Conservation (phyloP, 2,113 vertebrate genomes). For the Pomatorhinus ruficollis region DNA sequence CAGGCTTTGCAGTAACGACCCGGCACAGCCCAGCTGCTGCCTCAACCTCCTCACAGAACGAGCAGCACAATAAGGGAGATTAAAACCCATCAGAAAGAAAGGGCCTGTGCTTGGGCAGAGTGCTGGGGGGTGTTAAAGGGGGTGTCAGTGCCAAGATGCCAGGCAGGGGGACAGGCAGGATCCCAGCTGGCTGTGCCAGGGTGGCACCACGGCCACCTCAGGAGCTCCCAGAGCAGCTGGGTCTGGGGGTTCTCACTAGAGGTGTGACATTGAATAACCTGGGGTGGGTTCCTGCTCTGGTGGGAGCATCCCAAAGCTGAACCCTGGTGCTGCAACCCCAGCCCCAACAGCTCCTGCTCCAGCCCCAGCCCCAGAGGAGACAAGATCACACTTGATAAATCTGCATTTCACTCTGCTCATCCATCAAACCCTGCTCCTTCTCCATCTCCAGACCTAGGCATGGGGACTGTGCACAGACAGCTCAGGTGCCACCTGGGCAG, state of each 20-base stretch:
- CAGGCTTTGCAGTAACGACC: rapidly evolving
- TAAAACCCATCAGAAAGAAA: neutral
- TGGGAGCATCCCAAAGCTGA: neutral
- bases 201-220: neutral
- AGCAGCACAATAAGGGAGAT: neutral
- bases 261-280: neutral
- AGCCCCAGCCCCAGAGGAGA: neutral
- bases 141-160: neutral
- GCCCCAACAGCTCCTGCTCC: neutral
- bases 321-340: rapidly evolving
- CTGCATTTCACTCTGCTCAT: neutral
- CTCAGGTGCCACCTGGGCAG: neutral
- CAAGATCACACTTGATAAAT: rapidly evolving
- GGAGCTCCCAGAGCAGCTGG: neutral
- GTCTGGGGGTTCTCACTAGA: neutral
- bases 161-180: rapidly evolving
- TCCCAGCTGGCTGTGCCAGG: neutral
- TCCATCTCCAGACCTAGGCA: neutral
- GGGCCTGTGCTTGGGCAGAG: rapidly evolving
- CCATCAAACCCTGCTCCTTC: neutral
- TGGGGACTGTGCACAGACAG: rapidly evolving
- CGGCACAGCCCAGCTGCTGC: neutral
- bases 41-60: neutral
- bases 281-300: neutral
- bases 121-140: rapidly evolving